These are phyloP conservation scores for Dendronephthya gigantea DNA, from an alignment of 64 coral and sea anemone species.

Conservation along the genomic window DNA sequence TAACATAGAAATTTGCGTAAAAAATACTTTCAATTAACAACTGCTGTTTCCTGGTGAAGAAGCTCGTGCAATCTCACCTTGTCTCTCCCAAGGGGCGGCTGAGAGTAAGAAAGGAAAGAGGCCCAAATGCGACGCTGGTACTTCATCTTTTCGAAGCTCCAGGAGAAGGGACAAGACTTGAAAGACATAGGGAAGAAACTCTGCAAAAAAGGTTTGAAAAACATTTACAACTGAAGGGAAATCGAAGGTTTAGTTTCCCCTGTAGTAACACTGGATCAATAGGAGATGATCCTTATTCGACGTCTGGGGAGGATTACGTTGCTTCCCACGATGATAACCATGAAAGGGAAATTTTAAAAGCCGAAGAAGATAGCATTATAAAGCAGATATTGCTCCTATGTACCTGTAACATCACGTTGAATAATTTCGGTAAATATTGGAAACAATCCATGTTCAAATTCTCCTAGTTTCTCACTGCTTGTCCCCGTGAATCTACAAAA, in stretches of 20 bases:
- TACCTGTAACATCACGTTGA: slow-evolving; percentile 85
- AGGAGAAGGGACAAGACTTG: slow-evolving; percentile 84
- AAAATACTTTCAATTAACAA: too few species aligned
- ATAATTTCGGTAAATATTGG: slow-evolving; percentile 82
- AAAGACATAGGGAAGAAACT: slow-evolving; percentile 93
- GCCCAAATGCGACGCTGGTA: slow-evolving; percentile 62
- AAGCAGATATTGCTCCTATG: too few species aligned
- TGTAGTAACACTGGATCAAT: background rate
- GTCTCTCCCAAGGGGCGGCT: slow-evolving; percentile 84
- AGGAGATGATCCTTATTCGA: background rate
- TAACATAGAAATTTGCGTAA: background rate
- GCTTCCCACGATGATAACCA: too few species aligned
- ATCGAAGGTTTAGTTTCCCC: too few species aligned
- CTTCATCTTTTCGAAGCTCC: slow-evolving; percentile 71
- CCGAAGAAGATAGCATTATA: too few species aligned
- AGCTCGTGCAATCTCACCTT: slow-evolving; percentile 29
- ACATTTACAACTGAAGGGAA: background rate
- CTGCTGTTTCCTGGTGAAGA: too few species aligned
- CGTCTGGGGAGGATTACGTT: too few species aligned
- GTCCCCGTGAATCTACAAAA: background rate
- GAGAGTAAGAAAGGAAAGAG: slow-evolving; percentile 59
- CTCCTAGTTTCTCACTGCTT: slow-evolving; percentile 34
- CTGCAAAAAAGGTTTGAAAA: too few species aligned
- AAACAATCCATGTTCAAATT: slow-evolving; percentile 71
- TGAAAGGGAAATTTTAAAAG: too few species aligned